Evolutionary conservation across 1,140 invertebrate species (phyloP).

Genomic region (Leptinotarsa defecta): DNA sequence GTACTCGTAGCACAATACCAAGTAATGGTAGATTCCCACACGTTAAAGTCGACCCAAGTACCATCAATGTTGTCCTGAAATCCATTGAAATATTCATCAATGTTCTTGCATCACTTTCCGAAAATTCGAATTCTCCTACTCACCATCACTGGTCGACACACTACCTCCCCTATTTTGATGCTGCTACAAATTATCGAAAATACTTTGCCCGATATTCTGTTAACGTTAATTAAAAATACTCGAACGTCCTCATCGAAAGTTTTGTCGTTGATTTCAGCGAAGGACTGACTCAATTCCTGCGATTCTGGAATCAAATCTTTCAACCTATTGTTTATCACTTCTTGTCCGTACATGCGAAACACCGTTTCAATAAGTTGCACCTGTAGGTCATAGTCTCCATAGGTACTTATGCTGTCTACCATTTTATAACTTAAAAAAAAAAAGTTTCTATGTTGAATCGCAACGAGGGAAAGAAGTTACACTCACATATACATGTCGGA

Average conservation of each 20-base stretch:
- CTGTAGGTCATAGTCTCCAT: constrained; percentile 19
- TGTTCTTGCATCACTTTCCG: too few relatives aligned
- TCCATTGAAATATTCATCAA: background rate
- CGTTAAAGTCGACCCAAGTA: background rate
- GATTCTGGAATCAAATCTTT: constrained; percentile 12
- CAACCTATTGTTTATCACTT: background rate
- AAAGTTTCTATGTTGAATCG: background rate
- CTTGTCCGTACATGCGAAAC: constrained; percentile 11
- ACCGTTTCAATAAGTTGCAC: constrained; percentile 10
- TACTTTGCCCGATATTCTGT: constrained; percentile 10
- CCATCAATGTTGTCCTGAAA: background rate
- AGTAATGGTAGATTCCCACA: constrained; percentile 1
- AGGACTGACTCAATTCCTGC: constrained; percentile 6
- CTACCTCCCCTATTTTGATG: background rate
- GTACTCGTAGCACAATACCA: background rate
- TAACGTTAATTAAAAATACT: background rate
- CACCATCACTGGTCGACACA: background rate
- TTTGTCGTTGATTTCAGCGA: constrained; percentile 3
- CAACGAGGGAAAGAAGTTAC: background rate
- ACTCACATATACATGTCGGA: constrained; percentile 18
- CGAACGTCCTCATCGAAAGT: constrained; percentile 15
- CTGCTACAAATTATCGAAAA: constrained; percentile 8
- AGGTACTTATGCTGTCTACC: constrained; percentile 12
- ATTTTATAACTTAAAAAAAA: constrained; percentile 14
- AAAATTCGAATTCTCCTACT: background rate